These are phyloP conservation scores for Medauroidea extradentata DNA, from an alignment of 1,140 invertebrate species.

Conservation along the genomic window DNA sequence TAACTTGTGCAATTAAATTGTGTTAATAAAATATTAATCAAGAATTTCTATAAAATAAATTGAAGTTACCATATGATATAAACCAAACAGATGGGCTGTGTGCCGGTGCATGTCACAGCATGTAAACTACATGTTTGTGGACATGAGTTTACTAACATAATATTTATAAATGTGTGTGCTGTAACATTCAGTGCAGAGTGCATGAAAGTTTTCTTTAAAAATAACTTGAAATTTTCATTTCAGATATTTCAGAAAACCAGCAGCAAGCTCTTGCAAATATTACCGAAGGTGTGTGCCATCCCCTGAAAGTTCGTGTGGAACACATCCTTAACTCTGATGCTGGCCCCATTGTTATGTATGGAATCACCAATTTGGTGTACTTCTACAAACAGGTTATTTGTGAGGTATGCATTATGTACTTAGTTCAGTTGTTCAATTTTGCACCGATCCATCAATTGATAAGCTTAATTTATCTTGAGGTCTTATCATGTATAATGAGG, in stretches of 20 bases:
- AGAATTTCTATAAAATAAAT: conserved; percentile 5
- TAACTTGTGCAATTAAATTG: too few species aligned
- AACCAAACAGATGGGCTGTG: too few species aligned
- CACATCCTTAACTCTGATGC: conserved; percentile 81
- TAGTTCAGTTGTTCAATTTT: too few species aligned
- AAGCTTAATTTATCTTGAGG: too few species aligned
- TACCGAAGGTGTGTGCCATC: conserved; percentile 87
- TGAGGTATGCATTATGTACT: conserved; percentile 42
- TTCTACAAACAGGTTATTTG: conserved; percentile 81
- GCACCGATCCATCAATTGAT: too few species aligned
- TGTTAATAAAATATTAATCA: not conserved
- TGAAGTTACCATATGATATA: too few species aligned
- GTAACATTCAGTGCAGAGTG: not conserved
- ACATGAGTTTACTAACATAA: not conserved
- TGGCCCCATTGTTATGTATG: conserved; percentile 77
- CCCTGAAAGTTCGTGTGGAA: conserved; percentile 87
- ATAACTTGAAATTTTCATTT: conserved; percentile 19
- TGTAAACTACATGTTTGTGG: not conserved
- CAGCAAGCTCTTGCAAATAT: conserved; percentile 68
- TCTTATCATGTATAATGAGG: too few species aligned
- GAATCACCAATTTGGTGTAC: conserved; percentile 79
- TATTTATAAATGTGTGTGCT: not conserved
- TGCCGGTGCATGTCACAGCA: too few species aligned
- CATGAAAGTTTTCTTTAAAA: not conserved
- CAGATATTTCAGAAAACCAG: conserved; percentile 66